Base-by-base conservation (phyloP, 2,888 invertebrate species). In the Ferdinandea cuprea region DNA sequence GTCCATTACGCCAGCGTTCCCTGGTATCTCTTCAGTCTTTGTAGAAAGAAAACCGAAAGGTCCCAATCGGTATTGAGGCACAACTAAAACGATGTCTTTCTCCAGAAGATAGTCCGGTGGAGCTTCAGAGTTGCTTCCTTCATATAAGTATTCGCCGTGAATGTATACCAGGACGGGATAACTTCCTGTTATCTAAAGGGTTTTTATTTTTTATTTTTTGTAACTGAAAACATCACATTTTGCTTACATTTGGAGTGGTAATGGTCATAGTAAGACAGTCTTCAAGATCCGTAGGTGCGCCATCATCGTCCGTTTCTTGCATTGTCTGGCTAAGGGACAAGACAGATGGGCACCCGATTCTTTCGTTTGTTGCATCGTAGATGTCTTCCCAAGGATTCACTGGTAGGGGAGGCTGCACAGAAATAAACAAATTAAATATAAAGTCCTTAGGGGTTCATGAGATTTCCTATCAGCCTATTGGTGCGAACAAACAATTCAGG, bases 1-100 rank as follows among this genome's bases (percentile, higher is more conserved):
- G 85, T 93, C 93, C 54, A 92, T 87, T 5, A 93, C 89, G 0
- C 92, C 93, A 66, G 91, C 92, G 86, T 93, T 93, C 17, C 93
- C 93, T 0, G 92, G 92, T 28, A 92, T 90, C 19, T 90, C 91
- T 15, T 91, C 89, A 2, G 92, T 92, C 84, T 91, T 91, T 1
- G 93, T 91, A 1, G 92, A 92, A 8, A 93, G 86, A 85, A 93
- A 93, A 0, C 92, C 92, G 44, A 92, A 89, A 1, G 92, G 91
- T 1, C 92, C 92, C 1, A 92, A 87, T 1, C 92, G 89, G 85
- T 92, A 92, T 21, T 48, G 63, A 17, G 48, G 21, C 15, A 48
- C 48, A 0, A 92, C 92, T 7, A 92, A 86, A 7, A 92, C 89
- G 11, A 92, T 88, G 78, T 92, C 92, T 78, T 90, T 89, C 81